Evolutionary conservation across 2,113 vertebrate genomes (phyloP).

Genomic region (Empidonax traillii): DNA sequence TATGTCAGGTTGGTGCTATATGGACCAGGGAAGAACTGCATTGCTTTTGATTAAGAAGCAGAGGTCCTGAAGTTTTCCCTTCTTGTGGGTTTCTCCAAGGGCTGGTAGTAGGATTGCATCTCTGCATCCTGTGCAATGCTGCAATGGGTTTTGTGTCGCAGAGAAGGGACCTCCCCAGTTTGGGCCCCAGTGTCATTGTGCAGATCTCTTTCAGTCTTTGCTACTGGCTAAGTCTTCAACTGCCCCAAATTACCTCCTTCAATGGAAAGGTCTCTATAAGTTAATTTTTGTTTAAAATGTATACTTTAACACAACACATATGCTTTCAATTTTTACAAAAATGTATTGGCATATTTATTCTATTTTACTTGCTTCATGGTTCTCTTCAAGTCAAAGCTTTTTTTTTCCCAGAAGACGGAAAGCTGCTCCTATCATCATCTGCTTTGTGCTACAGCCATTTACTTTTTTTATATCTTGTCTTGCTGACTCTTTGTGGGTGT

Average conservation of each 20-base stretch:
- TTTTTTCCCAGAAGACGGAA: constrained; percentile 41
- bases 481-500: not conserved
- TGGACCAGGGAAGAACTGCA: not conserved
- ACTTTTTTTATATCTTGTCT: constrained; percentile 17
- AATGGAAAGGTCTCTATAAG: not conserved
- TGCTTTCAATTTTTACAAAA: constrained; percentile 65
- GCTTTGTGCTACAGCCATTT: not conserved
- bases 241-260: not conserved
- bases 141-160: not conserved
- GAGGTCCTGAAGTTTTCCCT: not conserved
- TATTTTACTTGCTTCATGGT: constrained; percentile 25
- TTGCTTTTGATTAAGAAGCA: not conserved
- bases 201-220: not conserved
- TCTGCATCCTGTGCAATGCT: not conserved
- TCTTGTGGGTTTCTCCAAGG: not conserved
- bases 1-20: accelerated
- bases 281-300: constrained; percentile 11
- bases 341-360: constrained; percentile 45
- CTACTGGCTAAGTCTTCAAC: not conserved
- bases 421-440: constrained; percentile 60
- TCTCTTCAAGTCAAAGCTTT: constrained; percentile 23
- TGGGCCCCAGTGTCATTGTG: accelerated
- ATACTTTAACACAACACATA: constrained; percentile 28
- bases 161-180: accelerated
- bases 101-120: not conserved